Evolutionary conservation across 2,797 vertebrate genomes (phyloP).

Genomic region (Champsocephalus gunnari): DNA sequence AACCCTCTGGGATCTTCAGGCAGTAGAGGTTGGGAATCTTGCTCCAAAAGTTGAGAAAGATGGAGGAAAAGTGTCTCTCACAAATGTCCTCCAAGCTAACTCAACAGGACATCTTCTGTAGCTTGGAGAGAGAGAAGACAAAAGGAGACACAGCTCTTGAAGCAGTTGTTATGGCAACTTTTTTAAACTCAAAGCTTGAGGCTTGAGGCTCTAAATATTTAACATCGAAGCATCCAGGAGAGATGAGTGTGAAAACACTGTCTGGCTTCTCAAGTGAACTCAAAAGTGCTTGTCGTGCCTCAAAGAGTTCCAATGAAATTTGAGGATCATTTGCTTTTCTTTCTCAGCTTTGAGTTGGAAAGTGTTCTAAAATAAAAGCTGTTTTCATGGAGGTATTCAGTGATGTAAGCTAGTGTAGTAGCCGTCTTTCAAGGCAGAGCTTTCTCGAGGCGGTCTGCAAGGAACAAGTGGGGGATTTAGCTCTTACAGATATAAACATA

Average conservation of each 20-base stretch:
- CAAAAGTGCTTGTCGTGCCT: conserved; percentile 46
- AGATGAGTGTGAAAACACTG: conserved; percentile 46
- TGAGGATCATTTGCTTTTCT: conserved; percentile 58
- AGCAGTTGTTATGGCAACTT: conserved; percentile 72
- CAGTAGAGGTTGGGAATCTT: conserved; percentile 75
- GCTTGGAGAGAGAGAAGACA: conserved; percentile 54
- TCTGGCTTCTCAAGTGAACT: conserved; percentile 57
- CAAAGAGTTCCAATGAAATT: conserved; percentile 43
- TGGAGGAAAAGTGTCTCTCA: conserved; percentile 80
- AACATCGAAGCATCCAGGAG: conserved; percentile 56
- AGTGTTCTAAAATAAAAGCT: conserved; percentile 68
- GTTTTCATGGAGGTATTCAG: conserved; percentile 65
- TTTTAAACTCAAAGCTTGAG: conserved; percentile 79
- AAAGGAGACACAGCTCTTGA: conserved; percentile 67
- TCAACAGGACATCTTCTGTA: conserved; percentile 75
- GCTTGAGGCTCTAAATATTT: conserved; percentile 72
- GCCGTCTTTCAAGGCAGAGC: conserved; percentile 82
- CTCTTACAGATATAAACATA: conserved; percentile 49
- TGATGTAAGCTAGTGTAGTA: conserved; percentile 51
- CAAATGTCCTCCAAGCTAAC: conserved; percentile 83
- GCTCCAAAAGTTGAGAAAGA: conserved; percentile 73
- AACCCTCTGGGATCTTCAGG: conserved; percentile 54
- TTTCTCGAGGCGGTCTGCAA: conserved; percentile 85
- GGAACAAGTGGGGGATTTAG: conserved; percentile 78
- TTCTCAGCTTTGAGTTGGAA: conserved; percentile 79